These are phyloP conservation scores for Haliaeetus leucogaster DNA, from an alignment of 2,113 vertebrate species.

Conservation along the genomic window DNA sequence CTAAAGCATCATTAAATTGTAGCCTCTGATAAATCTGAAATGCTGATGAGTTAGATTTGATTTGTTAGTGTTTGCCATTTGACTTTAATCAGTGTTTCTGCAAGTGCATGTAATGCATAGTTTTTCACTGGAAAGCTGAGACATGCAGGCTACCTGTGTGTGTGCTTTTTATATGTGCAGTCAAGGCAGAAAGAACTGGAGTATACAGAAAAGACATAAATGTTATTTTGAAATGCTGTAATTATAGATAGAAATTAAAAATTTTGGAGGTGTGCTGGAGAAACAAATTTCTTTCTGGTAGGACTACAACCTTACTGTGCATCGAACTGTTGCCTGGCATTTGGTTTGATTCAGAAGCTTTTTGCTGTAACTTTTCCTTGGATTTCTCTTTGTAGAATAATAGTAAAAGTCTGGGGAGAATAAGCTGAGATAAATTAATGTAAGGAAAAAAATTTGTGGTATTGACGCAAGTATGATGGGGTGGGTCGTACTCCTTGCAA, in stretches of 20 bases:
- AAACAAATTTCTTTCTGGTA: neutral
- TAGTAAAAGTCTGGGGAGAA: neutral
- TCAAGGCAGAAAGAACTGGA: neutral
- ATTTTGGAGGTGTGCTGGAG: neutral
- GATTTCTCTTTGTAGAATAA: neutral
- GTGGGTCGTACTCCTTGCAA: neutral
- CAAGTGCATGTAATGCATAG: neutral
- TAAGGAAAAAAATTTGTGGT: neutral
- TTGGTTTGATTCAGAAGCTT: neutral
- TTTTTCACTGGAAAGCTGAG: neutral
- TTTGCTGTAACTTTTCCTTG: neutral
- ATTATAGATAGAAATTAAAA: neutral
- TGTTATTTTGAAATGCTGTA: neutral
- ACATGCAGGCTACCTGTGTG: neutral
- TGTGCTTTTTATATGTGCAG: neutral
- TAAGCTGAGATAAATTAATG: neutral
- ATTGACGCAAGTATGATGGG: too few species aligned
- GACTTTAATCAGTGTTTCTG: constrained; percentile 50
- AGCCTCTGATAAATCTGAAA: constrained; percentile 61
- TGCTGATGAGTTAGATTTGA: constrained; percentile 29
- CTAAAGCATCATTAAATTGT: constrained; percentile 24
- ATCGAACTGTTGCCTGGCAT: neutral
- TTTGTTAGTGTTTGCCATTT: constrained; percentile 50
- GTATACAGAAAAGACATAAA: neutral
- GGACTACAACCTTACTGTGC: neutral